Conservation (phyloP, 2,113 vertebrate genomes). For the Orcinus orca region DNA sequence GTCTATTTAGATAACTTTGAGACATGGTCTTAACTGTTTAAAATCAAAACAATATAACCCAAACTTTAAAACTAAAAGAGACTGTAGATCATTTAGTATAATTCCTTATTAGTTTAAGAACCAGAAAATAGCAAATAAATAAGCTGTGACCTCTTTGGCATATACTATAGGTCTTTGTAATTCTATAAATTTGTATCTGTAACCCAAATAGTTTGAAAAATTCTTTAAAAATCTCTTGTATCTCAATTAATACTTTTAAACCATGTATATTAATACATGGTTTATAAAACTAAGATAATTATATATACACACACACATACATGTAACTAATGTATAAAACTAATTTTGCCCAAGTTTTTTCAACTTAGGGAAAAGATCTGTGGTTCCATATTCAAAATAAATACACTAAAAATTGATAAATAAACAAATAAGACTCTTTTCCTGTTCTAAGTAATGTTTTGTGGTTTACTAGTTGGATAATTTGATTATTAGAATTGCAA, state of each 20-base stretch:
- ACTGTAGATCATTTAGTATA: not conserved
- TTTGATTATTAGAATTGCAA: slow-evolving; percentile 43
- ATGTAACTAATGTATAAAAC: slow-evolving; percentile 26
- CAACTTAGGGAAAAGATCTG: slow-evolving; percentile 3
- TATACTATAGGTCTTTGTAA: not conserved
- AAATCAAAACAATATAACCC: slow-evolving; percentile 39
- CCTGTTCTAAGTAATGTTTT: slow-evolving; percentile 29
- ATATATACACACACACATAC: not conserved
- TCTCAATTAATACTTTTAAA: slow-evolving; percentile 29
- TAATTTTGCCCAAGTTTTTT: slow-evolving; percentile 48
- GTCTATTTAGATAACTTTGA: slow-evolving; percentile 42
- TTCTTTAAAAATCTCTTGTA: not conserved
- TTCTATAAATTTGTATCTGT: slow-evolving; percentile 36
- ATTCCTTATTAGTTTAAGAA: slow-evolving; percentile 48
- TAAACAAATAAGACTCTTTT: not conserved
- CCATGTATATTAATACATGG: not conserved
- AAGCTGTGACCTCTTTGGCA: not conserved
- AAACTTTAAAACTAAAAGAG: slow-evolving; percentile 30
- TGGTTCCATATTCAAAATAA: slow-evolving; percentile 44
- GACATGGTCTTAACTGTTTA: slow-evolving; percentile 32
- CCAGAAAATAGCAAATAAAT: slow-evolving; percentile 45
- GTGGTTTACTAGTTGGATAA: slow-evolving; percentile 18
- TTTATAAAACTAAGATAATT: not conserved
- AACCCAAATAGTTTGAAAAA: not conserved
- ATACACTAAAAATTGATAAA: not conserved